A percentile compares a stretch with the other conserved stretches of the same genome.
Conservation (phyloP, 2,888 invertebrate species). For the Sminthurides aquaticus region DNA sequence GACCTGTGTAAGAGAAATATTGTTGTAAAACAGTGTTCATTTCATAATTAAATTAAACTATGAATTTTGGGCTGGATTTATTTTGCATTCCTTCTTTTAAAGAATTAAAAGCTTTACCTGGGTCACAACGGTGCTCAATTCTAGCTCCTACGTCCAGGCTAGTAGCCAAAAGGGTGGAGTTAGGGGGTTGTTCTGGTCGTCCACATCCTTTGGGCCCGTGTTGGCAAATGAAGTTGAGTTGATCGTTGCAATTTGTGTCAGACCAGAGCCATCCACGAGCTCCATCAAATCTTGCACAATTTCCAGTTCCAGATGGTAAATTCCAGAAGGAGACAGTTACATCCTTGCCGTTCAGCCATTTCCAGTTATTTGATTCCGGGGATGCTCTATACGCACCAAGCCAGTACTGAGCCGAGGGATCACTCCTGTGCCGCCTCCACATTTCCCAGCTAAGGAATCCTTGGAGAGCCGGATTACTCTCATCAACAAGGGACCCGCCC, state of each 20-base stretch:
- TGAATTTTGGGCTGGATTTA: too few relatives aligned
- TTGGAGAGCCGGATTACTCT: constrained; percentile 86
- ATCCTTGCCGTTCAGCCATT: constrained; percentile 82
- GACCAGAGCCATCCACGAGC: constrained; percentile 93
- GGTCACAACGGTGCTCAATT: constrained; percentile 76
- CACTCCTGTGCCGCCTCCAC: constrained; percentile 81
- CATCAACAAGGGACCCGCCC: constrained; percentile 78
- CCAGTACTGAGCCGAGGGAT: constrained; percentile 88
- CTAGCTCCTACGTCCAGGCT: constrained; percentile 72
- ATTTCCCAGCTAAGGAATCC: constrained; percentile 92
- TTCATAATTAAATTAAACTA: too few relatives aligned
- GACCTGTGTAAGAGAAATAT: too few relatives aligned
- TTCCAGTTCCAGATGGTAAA: constrained; percentile 70
- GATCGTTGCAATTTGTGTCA: constrained; percentile 76
- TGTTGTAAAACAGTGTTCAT: too few relatives aligned
- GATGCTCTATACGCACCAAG: constrained; percentile 85
- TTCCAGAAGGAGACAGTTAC: constrained; percentile 89
- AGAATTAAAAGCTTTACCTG: constrained; percentile 44
- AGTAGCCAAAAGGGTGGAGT: constrained; percentile 74
- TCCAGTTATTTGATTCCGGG: constrained; percentile 70
- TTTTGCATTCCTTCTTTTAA: background rate
- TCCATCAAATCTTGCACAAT: constrained; percentile 83
- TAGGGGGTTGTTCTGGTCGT: constrained; percentile 84
- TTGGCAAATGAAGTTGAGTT: constrained; percentile 84
- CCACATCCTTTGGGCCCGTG: constrained; percentile 88